Evolutionary conservation across 2,888 invertebrate genomes (phyloP).

Genomic region (Lasioglossum calceatum): DNA sequence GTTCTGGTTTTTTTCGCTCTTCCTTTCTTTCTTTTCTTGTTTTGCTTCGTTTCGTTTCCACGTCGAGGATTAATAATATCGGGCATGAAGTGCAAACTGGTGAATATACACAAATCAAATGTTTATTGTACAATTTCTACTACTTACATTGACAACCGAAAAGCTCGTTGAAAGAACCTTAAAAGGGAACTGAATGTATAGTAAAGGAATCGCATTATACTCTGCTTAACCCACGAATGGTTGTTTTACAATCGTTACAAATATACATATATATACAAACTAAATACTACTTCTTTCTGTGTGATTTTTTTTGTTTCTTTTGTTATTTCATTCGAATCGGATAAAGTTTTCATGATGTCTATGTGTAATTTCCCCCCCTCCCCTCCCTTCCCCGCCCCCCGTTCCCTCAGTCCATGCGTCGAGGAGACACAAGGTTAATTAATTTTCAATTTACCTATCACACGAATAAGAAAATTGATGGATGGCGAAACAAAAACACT

Average conservation of each 20-base stretch:
- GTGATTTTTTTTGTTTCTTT: not conserved
- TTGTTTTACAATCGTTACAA: constrained; percentile 75
- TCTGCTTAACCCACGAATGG: constrained; percentile 70
- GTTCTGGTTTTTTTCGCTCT: constrained; percentile 30
- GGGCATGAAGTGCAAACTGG: constrained; percentile 76
- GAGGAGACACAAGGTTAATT: constrained; percentile 34
- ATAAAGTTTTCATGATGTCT: constrained; percentile 66
- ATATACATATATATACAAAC: constrained; percentile 76
- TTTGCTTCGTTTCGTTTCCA: constrained; percentile 40
- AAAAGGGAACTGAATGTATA: constrained; percentile 66
- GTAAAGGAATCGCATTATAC: constrained; percentile 66
- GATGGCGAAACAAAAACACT: constrained; percentile 69
- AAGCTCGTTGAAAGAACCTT: constrained; percentile 75
- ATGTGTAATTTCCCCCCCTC: constrained; percentile 29
- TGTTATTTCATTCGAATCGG: constrained; percentile 49
- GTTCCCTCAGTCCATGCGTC: not conserved
- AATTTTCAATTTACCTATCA: constrained; percentile 47
- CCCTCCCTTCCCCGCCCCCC: not conserved
- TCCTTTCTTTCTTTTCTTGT: constrained; percentile 43
- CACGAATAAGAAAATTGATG: constrained; percentile 60
- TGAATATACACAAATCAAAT: constrained; percentile 75
- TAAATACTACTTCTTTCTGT: constrained; percentile 65
- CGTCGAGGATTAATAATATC: constrained; percentile 70
- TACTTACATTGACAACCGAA: constrained; percentile 78
- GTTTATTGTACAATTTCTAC: constrained; percentile 78